phyloP scores from a whole-genome alignment of 2,113 vertebrate genomes.

The Cololabis saira region DNA sequence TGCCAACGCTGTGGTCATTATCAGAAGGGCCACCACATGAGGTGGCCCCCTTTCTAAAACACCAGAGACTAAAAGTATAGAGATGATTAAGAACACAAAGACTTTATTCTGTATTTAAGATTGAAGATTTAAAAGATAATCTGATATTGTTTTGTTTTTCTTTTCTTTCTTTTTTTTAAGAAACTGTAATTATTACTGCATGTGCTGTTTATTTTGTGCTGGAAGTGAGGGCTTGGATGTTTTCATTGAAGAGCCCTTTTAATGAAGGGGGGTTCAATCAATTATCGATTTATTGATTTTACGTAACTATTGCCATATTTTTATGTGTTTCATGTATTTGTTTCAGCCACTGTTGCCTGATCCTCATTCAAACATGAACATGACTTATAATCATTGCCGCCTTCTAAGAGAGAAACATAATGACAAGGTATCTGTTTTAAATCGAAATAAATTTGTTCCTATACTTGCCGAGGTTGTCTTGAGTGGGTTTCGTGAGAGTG shows the following conservation, averaged over 20 bases:
- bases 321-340: slow-evolving; percentile 79
- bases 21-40: slow-evolving; percentile 63
- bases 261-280: slow-evolving; percentile 66
- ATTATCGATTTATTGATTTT: slow-evolving; percentile 80
- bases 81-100: slow-evolving; percentile 71
- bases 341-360: slow-evolving; percentile 90
- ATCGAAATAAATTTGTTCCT: slow-evolving; percentile 89
- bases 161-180: slow-evolving; percentile 56
- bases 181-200: slow-evolving; percentile 84
- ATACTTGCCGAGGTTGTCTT: slow-evolving; percentile 80
- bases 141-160: slow-evolving; percentile 66
- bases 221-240: slow-evolving; percentile 77
- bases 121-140: slow-evolving; percentile 78
- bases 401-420: slow-evolving; percentile 86
- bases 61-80: slow-evolving; percentile 79
- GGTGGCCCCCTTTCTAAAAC: slow-evolving; percentile 69
- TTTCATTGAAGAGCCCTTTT: slow-evolving; percentile 72
- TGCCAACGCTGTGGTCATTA: slow-evolving; percentile 83
- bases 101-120: slow-evolving; percentile 85
- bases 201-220: slow-evolving; percentile 83
- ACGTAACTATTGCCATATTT: slow-evolving; percentile 84
- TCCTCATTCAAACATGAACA: slow-evolving; percentile 88
- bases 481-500: slow-evolving; percentile 42
- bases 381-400: slow-evolving; percentile 86
- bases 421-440: slow-evolving; percentile 88